phyloP scores from a whole-genome alignment of 2,797 vertebrate species.

The Limnodromus scolopaceus region DNA sequence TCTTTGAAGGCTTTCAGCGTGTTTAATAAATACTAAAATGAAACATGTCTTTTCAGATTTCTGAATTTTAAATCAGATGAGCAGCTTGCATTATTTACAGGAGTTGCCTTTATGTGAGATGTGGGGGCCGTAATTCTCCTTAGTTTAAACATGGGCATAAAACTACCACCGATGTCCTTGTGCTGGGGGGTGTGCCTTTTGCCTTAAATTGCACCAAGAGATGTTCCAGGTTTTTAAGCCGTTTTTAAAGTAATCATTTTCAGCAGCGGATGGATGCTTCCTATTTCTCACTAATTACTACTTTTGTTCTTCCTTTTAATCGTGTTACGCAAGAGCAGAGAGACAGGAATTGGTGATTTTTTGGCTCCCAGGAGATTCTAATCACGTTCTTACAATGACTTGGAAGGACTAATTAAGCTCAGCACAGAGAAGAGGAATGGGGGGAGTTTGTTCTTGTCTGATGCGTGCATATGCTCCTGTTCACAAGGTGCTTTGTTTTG shows the following conservation, averaged over 20 bases:
- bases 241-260: neutral
- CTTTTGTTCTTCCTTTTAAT: neutral
- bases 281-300: constrained; percentile 3
- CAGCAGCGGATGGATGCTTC: neutral
- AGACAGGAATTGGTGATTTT: neutral
- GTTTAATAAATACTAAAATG: neutral
- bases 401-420: neutral
- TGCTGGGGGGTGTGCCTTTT: neutral
- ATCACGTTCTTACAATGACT: neutral
- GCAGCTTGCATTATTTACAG: neutral
- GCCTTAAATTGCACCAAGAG: neutral
- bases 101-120: neutral
- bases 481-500: neutral
- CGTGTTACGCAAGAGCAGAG: neutral
- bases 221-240: neutral
- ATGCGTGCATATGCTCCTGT: neutral
- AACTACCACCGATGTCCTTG: neutral
- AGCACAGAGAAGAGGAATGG: neutral
- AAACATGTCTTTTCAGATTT: neutral
- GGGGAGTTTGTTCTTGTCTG: neutral
- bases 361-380: neutral
- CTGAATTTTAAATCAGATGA: neutral
- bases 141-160: neutral
- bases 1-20: neutral
- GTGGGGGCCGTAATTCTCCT: neutral